These are phyloP conservation scores for Prinia subflava DNA, from an alignment of 2,113 vertebrate species.

Conservation along the genomic window DNA sequence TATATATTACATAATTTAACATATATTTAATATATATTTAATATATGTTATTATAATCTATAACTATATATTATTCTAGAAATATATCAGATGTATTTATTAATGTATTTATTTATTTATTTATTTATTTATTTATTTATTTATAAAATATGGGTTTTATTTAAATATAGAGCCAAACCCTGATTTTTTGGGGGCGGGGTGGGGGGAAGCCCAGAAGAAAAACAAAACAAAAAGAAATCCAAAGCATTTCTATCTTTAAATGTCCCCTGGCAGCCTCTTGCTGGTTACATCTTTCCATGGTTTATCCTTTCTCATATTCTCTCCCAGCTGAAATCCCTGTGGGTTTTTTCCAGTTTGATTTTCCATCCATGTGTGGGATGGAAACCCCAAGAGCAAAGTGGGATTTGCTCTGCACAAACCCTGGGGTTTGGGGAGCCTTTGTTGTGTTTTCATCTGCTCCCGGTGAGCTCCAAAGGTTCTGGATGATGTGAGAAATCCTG, in stretches of 20 bases:
- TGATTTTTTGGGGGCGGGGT: neutral
- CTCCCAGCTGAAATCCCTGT: too few relatives aligned
- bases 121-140: too few relatives aligned
- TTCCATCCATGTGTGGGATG: fast-evolving
- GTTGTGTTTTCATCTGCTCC: neutral
- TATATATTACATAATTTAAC: too few relatives aligned
- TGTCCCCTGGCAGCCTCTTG: neutral
- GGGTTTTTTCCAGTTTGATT: neutral
- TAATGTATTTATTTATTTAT: too few relatives aligned
- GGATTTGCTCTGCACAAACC: neutral
- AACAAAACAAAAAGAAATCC: neutral
- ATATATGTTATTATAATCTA: too few relatives aligned
- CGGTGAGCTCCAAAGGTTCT: neutral
- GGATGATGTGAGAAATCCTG: neutral
- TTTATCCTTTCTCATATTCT: neutral
- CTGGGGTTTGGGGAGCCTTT: neutral
- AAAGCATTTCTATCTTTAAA: neutral
- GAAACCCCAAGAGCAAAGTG: neutral
- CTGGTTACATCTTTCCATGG: neutral
- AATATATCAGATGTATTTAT: too few relatives aligned
- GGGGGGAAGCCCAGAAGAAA: neutral
- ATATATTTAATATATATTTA: too few relatives aligned
- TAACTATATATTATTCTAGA: too few relatives aligned
- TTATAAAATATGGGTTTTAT: neutral
- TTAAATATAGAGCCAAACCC: fast-evolving